Percentiles rank a stretch among this genome's conserved stretches.
These are phyloP conservation scores for Chloroclysta siterata DNA, from an alignment of 2,888 invertebrate genomes.

Conservation along the genomic window DNA sequence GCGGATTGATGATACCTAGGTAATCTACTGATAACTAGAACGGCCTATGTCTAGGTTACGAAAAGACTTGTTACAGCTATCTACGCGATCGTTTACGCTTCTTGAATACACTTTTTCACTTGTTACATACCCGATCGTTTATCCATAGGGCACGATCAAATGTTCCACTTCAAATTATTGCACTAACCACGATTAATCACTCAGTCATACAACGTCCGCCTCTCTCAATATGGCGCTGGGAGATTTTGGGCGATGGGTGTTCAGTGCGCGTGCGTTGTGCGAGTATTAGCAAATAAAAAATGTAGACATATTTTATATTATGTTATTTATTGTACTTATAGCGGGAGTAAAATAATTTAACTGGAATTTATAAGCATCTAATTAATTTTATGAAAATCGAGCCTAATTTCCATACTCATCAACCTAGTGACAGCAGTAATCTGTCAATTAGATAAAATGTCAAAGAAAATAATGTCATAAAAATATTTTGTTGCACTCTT, in stretches of 20 bases:
- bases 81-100: conserved; percentile 57
- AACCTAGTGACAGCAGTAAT: conserved; percentile 53
- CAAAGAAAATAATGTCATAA: conserved; percentile 19
- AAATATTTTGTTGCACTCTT: not conserved
- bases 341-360: conserved; percentile 51
- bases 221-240: conserved; percentile 91
- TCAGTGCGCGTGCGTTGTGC: conserved; percentile 83
- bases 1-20: conserved; percentile 85
- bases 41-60: conserved; percentile 87
- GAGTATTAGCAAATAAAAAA: conserved; percentile 75
- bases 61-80: conserved; percentile 69
- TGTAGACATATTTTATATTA: conserved; percentile 56
- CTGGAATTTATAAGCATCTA: conserved; percentile 50
- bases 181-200: conserved; percentile 84
- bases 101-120: conserved; percentile 65
- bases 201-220: conserved; percentile 88
- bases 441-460: not conserved
- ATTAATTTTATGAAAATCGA: conserved; percentile 59
- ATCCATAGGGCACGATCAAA: conserved; percentile 85
- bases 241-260: conserved; percentile 85
- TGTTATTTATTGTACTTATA: conserved; percentile 29
- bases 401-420: conserved; percentile 74
- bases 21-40: conserved; percentile 86
- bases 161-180: conserved; percentile 84
- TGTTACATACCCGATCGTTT: conserved; percentile 84